Conservation (phyloP, 2,113 vertebrate genomes). For the Dipodomys merriami region DNA sequence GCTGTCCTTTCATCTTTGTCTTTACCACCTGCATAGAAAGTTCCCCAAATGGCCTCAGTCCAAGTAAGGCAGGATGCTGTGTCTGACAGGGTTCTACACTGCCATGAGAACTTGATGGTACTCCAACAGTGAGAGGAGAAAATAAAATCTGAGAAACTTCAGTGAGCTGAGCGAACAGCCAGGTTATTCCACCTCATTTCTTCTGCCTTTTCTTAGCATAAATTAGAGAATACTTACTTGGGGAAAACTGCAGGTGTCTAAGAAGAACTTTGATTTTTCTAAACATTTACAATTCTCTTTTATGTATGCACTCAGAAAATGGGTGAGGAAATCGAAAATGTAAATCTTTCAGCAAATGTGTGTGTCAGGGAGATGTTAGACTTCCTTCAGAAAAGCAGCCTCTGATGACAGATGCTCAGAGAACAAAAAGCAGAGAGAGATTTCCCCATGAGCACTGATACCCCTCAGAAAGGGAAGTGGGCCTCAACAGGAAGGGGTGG, state of each 20-base stretch:
- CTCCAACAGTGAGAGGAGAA: slow-evolving; percentile 74
- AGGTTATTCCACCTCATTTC: slow-evolving; percentile 74
- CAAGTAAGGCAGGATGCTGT: not conserved
- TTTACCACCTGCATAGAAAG: not conserved
- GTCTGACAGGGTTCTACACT: slow-evolving; percentile 33
- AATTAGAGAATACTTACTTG: slow-evolving; percentile 80
- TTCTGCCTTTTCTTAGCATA: slow-evolving; percentile 76
- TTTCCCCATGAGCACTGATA: not conserved
- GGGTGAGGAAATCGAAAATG: slow-evolving; percentile 86
- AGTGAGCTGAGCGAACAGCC: slow-evolving; percentile 55
- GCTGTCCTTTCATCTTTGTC: not conserved
- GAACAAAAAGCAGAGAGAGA: not conserved
- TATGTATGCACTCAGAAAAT: slow-evolving; percentile 85
- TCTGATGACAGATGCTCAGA: not conserved
- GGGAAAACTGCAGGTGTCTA: slow-evolving; percentile 81
- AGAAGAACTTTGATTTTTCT: slow-evolving; percentile 88
- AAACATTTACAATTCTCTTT: slow-evolving; percentile 90
- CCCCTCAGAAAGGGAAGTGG: not conserved
- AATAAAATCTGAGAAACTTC: slow-evolving; percentile 72
- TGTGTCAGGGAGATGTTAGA: slow-evolving; percentile 75
- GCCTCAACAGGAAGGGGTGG: not conserved
- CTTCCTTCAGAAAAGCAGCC: not conserved
- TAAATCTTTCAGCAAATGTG: slow-evolving; percentile 87
- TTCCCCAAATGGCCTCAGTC: not conserved
- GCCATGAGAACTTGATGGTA: slow-evolving; percentile 64